Base-by-base conservation (phyloP, 2,113 vertebrate genomes). In the Pluvialis apricaria region DNA sequence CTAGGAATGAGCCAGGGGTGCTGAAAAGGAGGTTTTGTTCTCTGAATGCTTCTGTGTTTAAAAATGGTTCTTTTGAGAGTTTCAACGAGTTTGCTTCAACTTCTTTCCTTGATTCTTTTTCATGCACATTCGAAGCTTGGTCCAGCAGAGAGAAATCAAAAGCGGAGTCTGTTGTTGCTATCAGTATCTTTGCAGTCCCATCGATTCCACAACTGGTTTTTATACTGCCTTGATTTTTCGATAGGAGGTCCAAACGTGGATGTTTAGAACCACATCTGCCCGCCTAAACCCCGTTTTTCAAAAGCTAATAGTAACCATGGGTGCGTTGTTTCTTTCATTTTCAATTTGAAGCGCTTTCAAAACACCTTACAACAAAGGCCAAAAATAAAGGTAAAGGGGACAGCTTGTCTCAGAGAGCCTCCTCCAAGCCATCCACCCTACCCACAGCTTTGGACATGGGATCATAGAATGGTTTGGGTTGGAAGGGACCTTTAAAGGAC, bases 1-100 rank as follows among this genome's bases (percentile, higher is more conserved):
- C 45, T 45, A 85, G 61, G 52, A 88, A 79, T 17, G 44, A 95
- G 54, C 65, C 61, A 94, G 62, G 61, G 45, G 57, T 82, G 49
- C 66, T 94, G 83, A 94, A 95, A 96, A 94, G 44, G 44, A 84
- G 15, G 32, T 81, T 93, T 95, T 96, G 76, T 79, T 89, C 52
- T 92, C 36, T 73, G 73, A 96, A 58, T 68, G 40, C 15, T 49
- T 79, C 81, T 80, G 12, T 75, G 44, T 54, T 91, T 91, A 87
- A 93, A 95, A 85, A 45, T 2, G 5, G 52, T 72, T 94, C 34
- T 94, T 89, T 65, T 57, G 52, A 92, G 61, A 32, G 13, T 55
- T 92, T 92, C 69, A 86, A 44, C 24, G 68, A 29, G 40, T 42
- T 92, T 84, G 19, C 22, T 88, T 92, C 83, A 71, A 36, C 17